A percentile compares a stretch with the other conserved stretches of the same genome.
Conservation (phyloP, 2,113 vertebrate species). For the zebrafish (Danio rerio) region DNA sequence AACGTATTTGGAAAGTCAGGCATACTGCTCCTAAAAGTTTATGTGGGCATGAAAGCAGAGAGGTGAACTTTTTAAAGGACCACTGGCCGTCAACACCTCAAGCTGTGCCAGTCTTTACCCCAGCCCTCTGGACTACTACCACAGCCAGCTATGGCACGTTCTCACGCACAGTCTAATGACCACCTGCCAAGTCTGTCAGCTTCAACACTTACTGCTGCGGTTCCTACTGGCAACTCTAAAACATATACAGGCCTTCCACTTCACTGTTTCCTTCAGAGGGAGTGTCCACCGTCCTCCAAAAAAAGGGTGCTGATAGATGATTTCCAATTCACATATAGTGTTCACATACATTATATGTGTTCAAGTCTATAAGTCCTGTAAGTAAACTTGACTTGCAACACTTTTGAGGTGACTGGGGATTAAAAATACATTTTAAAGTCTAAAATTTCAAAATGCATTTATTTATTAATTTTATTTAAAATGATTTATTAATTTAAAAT, state of each 20-base stretch:
- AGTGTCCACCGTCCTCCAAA: background rate
- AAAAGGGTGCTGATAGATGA: background rate
- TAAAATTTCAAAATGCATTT: too few relatives aligned
- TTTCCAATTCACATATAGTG: background rate
- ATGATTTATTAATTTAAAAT: background rate
- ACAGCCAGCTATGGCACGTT: slow-evolving; percentile 66
- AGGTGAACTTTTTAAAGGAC: slow-evolving; percentile 29
- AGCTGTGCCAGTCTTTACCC: slow-evolving; percentile 59
- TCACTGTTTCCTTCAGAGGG: slow-evolving; percentile 37
- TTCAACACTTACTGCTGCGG: slow-evolving; percentile 58
- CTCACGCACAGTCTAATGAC: slow-evolving; percentile 74
- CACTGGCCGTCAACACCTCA: slow-evolving; percentile 64
- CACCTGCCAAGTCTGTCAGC: slow-evolving; percentile 68
- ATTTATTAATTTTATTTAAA: too few relatives aligned
- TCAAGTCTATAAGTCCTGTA: background rate
- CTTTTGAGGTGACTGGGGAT: too few relatives aligned
- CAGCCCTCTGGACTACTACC: slow-evolving; percentile 56
- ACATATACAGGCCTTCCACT: background rate
- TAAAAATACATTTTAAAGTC: too few relatives aligned
- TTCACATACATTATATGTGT: background rate
- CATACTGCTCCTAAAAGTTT: slow-evolving; percentile 5
- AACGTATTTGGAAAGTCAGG: background rate
- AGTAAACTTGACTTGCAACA: too few relatives aligned
- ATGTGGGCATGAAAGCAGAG: slow-evolving; percentile 14
- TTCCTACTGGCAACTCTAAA: slow-evolving; percentile 22